Evolutionary conservation across 2,888 invertebrate species (phyloP).

Genomic region (Diabrotica balteata): DNA sequence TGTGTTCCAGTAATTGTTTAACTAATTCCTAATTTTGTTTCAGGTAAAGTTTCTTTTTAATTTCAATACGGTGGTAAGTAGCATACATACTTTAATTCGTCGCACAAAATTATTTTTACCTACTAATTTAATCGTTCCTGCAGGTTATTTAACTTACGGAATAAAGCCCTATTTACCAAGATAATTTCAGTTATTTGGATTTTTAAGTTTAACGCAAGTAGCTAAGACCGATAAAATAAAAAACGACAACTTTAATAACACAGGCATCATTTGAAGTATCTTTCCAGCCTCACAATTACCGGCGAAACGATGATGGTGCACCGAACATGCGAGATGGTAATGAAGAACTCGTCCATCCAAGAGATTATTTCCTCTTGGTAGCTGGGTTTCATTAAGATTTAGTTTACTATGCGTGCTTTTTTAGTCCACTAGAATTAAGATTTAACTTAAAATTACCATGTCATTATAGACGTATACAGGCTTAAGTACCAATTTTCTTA

Average conservation of each 20-base stretch:
- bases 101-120: no score
- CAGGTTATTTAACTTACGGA: neutral
- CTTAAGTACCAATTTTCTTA: no score
- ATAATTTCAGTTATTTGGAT: conserved; percentile 12
- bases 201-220: conserved; percentile 19
- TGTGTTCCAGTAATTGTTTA: no score
- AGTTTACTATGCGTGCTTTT: conserved; percentile 12
- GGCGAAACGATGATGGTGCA: conserved; percentile 11
- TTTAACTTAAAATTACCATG: no score
- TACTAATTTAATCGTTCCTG: no score
- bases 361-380: conserved; percentile 34
- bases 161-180: conserved; percentile 2
- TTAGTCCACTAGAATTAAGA: conserved; percentile 4
- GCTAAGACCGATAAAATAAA: conserved; percentile 17
- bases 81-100: no score
- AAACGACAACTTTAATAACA: conserved; percentile 8
- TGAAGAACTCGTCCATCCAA: conserved; percentile 29
- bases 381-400: conserved; percentile 37
- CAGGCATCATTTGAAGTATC: conserved; percentile 13
- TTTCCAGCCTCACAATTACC: conserved; percentile 24
- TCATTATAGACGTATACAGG: no score
- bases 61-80: no score
- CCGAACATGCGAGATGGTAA: conserved; percentile 35
- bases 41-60: neutral
- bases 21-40: no score